Conservation (phyloP, 2,797 vertebrate genomes). For the Loris lydekkerianus region DNA sequence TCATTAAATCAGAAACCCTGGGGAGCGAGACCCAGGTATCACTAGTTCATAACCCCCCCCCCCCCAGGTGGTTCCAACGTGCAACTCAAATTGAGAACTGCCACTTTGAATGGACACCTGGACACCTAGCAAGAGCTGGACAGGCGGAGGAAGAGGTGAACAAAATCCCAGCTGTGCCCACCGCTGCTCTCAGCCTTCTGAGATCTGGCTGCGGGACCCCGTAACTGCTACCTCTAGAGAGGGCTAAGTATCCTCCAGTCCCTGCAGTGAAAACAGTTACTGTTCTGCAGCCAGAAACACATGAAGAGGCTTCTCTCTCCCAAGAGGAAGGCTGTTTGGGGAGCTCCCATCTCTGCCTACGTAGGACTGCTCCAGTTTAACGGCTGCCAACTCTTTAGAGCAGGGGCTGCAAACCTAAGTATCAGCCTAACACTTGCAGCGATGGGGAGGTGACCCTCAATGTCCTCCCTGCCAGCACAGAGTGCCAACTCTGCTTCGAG, state of each 20-base stretch:
- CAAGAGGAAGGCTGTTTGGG: background rate
- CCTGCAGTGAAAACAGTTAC: background rate
- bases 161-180: background rate
- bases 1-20: background rate
- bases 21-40: background rate
- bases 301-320: background rate
- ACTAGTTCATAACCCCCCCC: background rate
- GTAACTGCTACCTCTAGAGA: background rate
- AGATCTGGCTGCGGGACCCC: background rate
- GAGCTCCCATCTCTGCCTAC: background rate
- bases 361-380: background rate
- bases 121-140: background rate
- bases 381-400: background rate
- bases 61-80: background rate
- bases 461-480: background rate
- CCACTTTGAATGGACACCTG: background rate
- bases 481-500: background rate
- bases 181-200: background rate
- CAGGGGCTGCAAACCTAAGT: background rate
- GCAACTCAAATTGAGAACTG: background rate
- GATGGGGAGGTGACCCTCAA: too few species aligned
- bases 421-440: background rate
- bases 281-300: background rate
- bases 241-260: background rate
- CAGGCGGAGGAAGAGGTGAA: background rate